Percentiles rank a stretch among this genome's conserved stretches.
Conservation (phyloP, 2,888 invertebrate genomes). For the Piscicola geometra region DNA sequence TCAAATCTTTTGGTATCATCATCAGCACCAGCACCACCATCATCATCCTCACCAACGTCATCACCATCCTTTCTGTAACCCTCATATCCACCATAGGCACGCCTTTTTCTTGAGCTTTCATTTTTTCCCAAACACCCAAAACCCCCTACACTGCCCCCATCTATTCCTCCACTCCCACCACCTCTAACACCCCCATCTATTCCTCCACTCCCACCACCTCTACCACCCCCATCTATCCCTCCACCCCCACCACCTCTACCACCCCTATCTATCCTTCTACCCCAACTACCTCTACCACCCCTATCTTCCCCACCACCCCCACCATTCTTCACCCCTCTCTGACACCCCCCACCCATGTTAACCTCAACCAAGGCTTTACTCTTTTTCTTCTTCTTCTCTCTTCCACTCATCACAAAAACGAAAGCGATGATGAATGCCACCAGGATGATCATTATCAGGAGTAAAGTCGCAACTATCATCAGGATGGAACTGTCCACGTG, state of each 20-base stretch:
- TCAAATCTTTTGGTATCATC: not conserved
- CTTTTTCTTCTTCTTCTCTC: not conserved
- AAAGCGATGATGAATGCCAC: too few relatives aligned
- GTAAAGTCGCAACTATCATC: too few relatives aligned
- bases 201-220: slow-evolving; percentile 1
- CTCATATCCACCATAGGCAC: not conserved
- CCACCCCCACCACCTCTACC: too few relatives aligned
- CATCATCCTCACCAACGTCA: not conserved
- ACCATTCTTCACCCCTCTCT: not conserved
- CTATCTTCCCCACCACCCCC: too few relatives aligned
- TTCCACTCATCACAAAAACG: too few relatives aligned
- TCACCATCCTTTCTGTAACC: not conserved
- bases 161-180: not conserved
- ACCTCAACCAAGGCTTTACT: not conserved
- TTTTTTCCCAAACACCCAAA: not conserved
- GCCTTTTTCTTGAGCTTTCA: not conserved
- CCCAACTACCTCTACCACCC: too few relatives aligned
- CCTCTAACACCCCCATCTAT: slow-evolving; percentile 10
- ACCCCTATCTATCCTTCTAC: too few relatives aligned
- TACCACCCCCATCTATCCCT: not conserved
- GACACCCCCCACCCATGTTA: too few relatives aligned
- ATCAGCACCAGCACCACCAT: not conserved
- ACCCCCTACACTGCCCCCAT: not conserved
- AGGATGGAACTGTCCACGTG: too few relatives aligned
- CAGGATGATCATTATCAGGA: too few relatives aligned